phyloP scores from a whole-genome alignment of 1,140 invertebrate genomes.

The Drosophila kurseongensis region DNA sequence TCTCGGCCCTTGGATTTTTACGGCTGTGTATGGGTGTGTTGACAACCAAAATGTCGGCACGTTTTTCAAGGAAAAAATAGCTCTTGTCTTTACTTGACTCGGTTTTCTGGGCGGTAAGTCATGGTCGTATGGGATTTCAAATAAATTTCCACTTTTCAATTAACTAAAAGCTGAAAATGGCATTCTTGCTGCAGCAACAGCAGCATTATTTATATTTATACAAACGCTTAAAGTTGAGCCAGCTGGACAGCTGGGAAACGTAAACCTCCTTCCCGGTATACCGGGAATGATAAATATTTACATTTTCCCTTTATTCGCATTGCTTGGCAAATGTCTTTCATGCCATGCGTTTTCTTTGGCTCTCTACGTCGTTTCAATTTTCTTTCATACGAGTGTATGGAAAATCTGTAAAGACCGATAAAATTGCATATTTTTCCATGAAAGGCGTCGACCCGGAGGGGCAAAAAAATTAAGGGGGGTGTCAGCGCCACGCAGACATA shows the following conservation, averaged over 20 bases:
- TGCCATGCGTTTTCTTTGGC: slow-evolving; percentile 48
- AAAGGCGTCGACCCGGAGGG: slow-evolving; percentile 53
- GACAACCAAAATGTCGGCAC: slow-evolving; percentile 81
- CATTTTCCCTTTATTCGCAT: slow-evolving; percentile 50
- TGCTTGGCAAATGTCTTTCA: slow-evolving; percentile 76
- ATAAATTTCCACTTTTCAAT: slow-evolving; percentile 80
- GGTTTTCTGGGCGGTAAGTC: slow-evolving; percentile 24
- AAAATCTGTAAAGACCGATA: slow-evolving; percentile 82
- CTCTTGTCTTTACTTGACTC: slow-evolving; percentile 28
- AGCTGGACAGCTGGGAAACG: slow-evolving; percentile 23
- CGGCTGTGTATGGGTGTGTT: slow-evolving; percentile 58
- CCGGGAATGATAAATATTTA: slow-evolving; percentile 75
- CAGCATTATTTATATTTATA: slow-evolving; percentile 36
- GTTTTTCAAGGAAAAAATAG: slow-evolving; percentile 68
- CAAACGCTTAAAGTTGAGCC: slow-evolving; percentile 48
- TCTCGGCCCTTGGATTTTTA: slow-evolving; percentile 1
- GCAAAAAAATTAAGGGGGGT: slow-evolving; percentile 17
- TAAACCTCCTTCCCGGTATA: slow-evolving; percentile 41
- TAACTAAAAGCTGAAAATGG: slow-evolving; percentile 77
- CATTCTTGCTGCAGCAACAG: slow-evolving; percentile 35
- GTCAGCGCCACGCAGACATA: slow-evolving; percentile 50
- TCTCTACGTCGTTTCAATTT: slow-evolving; percentile 34
- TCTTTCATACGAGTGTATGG: slow-evolving; percentile 33
- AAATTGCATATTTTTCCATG: slow-evolving; percentile 83
- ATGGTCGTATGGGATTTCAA: slow-evolving; percentile 53